These are phyloP conservation scores for Drosophila meridionalis DNA, from an alignment of 2,888 invertebrate species.

Conservation along the genomic window DNA sequence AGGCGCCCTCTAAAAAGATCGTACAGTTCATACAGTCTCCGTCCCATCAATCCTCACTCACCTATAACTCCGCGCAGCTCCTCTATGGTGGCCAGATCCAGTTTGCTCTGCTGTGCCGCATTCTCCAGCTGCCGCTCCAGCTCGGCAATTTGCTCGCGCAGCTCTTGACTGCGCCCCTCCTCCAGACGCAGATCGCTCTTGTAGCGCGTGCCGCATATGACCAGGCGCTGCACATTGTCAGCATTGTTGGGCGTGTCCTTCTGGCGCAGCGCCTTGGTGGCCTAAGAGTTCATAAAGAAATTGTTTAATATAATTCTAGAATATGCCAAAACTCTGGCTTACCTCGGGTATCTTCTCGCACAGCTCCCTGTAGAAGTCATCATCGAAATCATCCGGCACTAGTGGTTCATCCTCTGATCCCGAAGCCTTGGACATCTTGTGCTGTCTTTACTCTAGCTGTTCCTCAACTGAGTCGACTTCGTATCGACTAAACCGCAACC, in stretches of 20 bases:
- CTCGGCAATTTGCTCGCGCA: constrained; percentile 70
- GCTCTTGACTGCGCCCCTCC: constrained; percentile 70
- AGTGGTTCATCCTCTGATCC: constrained; percentile 84
- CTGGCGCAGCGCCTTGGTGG: constrained; percentile 82
- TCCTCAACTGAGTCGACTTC: neutral
- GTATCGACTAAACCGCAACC: constrained; percentile 65
- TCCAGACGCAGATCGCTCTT: constrained; percentile 79
- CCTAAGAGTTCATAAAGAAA: constrained; percentile 45
- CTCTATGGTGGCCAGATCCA: constrained; percentile 83
- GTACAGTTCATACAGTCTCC: neutral
- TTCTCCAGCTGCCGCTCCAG: constrained; percentile 73
- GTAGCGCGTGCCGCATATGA: constrained; percentile 81
- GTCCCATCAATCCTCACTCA: constrained; percentile 73
- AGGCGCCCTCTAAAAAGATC: constrained; percentile 80
- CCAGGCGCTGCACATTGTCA: constrained; percentile 83
- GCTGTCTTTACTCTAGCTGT: neutral
- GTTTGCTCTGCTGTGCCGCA: constrained; percentile 71
- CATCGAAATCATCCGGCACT: constrained; percentile 84
- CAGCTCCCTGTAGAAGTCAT: constrained; percentile 82
- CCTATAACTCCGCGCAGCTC: constrained; percentile 83
- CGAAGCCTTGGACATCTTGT: constrained; percentile 79
- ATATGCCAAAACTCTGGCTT: neutral
- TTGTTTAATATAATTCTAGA: neutral
- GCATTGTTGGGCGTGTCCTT: constrained; percentile 83
- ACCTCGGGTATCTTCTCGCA: constrained; percentile 81